A percentile compares a stretch with the other conserved stretches of the same genome.
Conservation (phyloP, 2,113 vertebrate species). For the Choloepus hoffmanni region DNA sequence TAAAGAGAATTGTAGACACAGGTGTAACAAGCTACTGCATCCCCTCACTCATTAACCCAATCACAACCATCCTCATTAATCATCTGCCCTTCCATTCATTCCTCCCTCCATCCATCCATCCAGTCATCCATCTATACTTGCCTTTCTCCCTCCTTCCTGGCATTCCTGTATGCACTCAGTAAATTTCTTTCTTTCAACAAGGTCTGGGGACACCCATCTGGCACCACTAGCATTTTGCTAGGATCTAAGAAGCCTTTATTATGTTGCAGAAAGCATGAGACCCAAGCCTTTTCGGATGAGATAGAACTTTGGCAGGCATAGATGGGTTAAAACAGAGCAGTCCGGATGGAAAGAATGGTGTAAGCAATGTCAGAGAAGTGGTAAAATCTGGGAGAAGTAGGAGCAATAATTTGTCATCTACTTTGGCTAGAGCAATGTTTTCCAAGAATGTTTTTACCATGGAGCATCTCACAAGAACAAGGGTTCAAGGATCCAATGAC, state of each 20-base stretch:
- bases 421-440: not conserved
- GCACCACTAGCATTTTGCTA: slow-evolving; percentile 11
- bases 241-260: slow-evolving; percentile 42
- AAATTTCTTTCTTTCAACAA: not conserved
- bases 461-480: not conserved
- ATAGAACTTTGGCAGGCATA: not conserved
- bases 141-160: not conserved
- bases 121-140: not conserved
- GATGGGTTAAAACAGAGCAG: not conserved
- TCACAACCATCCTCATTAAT: not conserved
- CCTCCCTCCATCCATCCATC: not conserved
- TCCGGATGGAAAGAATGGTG: not conserved
- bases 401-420: not conserved
- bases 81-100: not conserved
- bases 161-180: not conserved
- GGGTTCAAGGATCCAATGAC: not conserved
- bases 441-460: not conserved
- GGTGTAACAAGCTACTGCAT: not conserved
- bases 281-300: not conserved
- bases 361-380: slow-evolving; percentile 22
- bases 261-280: not conserved
- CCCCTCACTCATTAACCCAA: not conserved
- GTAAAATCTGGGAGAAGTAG: not conserved
- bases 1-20: not conserved
- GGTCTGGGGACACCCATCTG: not conserved